These are phyloP conservation scores for Oreotrochilus melanogaster DNA, from an alignment of 2,113 vertebrate species.

Conservation along the genomic window DNA sequence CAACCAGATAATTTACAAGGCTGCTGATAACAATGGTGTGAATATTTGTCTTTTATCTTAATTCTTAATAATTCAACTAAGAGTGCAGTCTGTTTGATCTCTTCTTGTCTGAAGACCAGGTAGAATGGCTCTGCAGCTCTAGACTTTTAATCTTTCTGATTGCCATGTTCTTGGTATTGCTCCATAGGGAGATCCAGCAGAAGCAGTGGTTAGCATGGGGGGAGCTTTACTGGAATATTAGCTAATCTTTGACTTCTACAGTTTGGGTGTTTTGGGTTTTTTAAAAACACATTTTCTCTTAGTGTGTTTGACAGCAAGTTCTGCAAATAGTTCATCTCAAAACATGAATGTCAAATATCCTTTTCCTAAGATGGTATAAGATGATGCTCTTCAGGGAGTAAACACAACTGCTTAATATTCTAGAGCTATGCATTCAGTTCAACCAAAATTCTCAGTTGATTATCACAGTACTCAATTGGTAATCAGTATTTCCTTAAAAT, in stretches of 20 bases:
- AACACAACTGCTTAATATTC: neutral
- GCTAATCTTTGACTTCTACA: neutral
- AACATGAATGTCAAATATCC: neutral
- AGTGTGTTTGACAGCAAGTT: neutral
- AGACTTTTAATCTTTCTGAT: neutral
- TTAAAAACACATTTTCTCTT: neutral
- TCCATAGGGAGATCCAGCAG: neutral
- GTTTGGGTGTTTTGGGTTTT: neutral
- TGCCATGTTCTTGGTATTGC: neutral
- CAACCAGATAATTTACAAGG: neutral
- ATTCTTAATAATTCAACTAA: neutral
- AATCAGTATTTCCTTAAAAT: neutral
- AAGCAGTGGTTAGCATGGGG: neutral
- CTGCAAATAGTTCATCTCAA: neutral
- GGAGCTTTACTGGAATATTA: neutral
- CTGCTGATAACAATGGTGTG: neutral
- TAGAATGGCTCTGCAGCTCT: neutral
- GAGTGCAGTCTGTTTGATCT: neutral
- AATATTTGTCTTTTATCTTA: neutral
- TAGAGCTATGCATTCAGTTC: neutral
- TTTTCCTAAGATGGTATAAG: neutral
- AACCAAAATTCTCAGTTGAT: neutral
- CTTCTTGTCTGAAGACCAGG: neutral
- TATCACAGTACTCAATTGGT: neutral
- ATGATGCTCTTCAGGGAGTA: neutral